Evolutionary conservation across 2,797 vertebrate genomes (phyloP), one percentile per base, ranked within the genome.

Genomic region (Fundulus diaphanus): DNA sequence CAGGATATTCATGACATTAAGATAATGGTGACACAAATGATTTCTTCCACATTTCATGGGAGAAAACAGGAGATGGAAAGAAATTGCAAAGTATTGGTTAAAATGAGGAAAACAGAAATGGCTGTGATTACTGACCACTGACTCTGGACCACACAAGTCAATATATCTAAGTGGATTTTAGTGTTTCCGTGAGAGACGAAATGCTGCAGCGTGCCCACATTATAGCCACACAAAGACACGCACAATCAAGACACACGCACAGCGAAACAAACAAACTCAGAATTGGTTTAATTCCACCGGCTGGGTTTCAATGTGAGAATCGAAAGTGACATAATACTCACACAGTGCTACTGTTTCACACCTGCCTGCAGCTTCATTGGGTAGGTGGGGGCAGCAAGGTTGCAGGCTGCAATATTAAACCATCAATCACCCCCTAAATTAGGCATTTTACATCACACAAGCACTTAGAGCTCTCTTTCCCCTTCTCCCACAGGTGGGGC

Each of bases 361-460:
- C 92, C 91, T 93, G 95, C 95, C 94, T 92, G 94, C 94, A 95
- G 95, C 95, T 95, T 96, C 93, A 93, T 94, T 92, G 93, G 93
- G 93, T 95, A 90, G 95, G 94, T 92, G 94, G 92, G 95, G 95
- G 94, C 95, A 96, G 94, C 86, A 87, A 93, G 95, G 95, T 96
- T 96, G 93, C 94, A 91, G 95, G 93, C 94, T 94, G 95, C 94
- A 95, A 96, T 96, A 96, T 96, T 96, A 96, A 96, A 96, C 95
- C 95, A 96, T 96, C 95, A 95, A 96, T 96, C 95, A 96, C 92
- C 88, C 89, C 91, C 92, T 92, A 96, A 96, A 95, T 96, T 95
- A 96, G 94, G 94, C 94, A 92, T 93, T 95, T 95, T 95, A 95
- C 93, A 95, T 95, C 94, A 95, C 92, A 93, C 93, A 89, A 93